These are phyloP conservation scores for Bombus superbus DNA, from an alignment of 1,140 invertebrate species.

Conservation along the genomic window DNA sequence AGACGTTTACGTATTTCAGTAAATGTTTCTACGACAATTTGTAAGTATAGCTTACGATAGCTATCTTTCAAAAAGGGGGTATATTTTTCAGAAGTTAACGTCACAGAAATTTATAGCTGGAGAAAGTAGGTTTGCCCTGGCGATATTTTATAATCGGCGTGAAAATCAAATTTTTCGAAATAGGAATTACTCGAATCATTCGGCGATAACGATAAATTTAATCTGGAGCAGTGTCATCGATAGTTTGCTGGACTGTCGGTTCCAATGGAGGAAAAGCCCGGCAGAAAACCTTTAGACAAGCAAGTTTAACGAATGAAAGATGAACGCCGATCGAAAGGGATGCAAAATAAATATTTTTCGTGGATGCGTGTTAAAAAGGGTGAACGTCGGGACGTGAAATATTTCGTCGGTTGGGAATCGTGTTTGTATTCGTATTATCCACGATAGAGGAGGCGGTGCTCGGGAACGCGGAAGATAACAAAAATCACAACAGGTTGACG, in stretches of 20 bases:
- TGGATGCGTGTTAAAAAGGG: not conserved
- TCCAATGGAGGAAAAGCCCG: not conserved
- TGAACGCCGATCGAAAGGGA: not conserved
- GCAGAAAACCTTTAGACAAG: not conserved
- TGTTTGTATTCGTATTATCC: not conserved
- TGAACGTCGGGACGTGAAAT: not conserved
- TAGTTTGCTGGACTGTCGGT: too few relatives aligned
- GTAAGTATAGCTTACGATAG: not conserved
- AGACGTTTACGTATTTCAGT: too few relatives aligned
- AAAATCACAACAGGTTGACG: constrained; percentile 52
- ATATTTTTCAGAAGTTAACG: too few relatives aligned
- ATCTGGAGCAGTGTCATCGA: too few relatives aligned
- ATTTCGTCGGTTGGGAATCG: too few relatives aligned
- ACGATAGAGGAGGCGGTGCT: not conserved
- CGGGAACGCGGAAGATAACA: constrained; percentile 28
- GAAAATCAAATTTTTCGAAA: too few relatives aligned
- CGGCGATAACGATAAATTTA: not conserved
- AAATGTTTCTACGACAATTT: too few relatives aligned
- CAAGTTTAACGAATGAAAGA: not conserved
- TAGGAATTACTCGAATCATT: not conserved
- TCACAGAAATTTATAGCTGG: too few relatives aligned
- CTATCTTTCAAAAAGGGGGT: too few relatives aligned
- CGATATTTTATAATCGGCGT: too few relatives aligned
- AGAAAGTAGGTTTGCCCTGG: not conserved
- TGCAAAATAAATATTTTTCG: not conserved